Conservation (phyloP, 2,888 invertebrate species). For the Ectemnius lituratus region DNA sequence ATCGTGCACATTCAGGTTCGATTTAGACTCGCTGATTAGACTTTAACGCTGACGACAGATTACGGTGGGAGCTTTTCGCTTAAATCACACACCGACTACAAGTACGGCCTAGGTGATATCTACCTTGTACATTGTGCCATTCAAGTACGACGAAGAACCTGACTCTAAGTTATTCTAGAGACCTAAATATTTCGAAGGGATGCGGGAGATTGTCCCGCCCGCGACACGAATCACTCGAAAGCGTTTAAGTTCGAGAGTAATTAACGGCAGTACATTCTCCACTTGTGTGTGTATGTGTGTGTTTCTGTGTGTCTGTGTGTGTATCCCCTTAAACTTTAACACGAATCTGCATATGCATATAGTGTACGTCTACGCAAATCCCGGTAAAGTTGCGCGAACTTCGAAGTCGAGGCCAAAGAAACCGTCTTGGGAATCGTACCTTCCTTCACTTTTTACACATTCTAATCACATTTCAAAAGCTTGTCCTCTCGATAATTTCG, state of each 20-base stretch:
- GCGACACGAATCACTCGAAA: slow-evolving; percentile 24
- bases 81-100: slow-evolving; percentile 15
- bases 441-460: too few species aligned
- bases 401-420: background rate
- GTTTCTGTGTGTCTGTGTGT: background rate
- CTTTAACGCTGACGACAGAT: too few species aligned
- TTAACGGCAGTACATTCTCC: slow-evolving; percentile 49
- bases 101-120: slow-evolving; percentile 25
- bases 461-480: background rate
- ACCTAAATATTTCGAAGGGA: slow-evolving; percentile 29
- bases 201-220: slow-evolving; percentile 17
- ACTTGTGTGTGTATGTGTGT: slow-evolving; percentile 11
- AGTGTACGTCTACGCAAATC: slow-evolving; percentile 10
- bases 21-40: too few species aligned
- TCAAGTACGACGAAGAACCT: slow-evolving; percentile 26
- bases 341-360: background rate
- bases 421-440: too few species aligned
- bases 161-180: slow-evolving; percentile 36
- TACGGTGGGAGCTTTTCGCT: too few species aligned
- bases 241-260: slow-evolving; percentile 36
- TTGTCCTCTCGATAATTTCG: background rate
- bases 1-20: background rate
- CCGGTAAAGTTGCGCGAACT: background rate
- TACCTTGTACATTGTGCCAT: slow-evolving; percentile 25
- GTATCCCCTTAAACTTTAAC: slow-evolving; percentile 1